A percentile compares a stretch with the other conserved stretches of the same genome.
Evolutionary conservation across 1,140 invertebrate genomes (phyloP).

Genomic region (Eumeta japonica): DNA sequence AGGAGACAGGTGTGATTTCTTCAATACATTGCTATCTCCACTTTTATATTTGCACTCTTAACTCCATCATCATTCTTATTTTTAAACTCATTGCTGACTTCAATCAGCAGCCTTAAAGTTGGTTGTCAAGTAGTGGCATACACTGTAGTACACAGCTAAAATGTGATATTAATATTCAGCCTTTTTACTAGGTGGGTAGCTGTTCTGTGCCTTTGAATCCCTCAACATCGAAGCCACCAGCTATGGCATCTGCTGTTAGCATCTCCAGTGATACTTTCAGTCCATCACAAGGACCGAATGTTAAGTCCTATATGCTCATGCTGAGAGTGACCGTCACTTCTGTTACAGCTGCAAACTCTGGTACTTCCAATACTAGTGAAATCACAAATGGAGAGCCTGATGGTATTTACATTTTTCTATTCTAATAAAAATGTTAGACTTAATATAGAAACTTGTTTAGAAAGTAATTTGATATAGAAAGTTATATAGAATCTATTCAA

Average conservation of each 20-base stretch:
- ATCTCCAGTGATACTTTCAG: slow-evolving; percentile 84
- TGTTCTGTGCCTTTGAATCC: slow-evolving; percentile 82
- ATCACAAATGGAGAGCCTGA: slow-evolving; percentile 53
- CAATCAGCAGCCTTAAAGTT: too few species aligned
- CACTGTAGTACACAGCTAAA: too few species aligned
- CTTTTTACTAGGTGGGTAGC: slow-evolving; percentile 67
- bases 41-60: too few species aligned
- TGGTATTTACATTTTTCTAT: slow-evolving; percentile 26
- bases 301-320: slow-evolving; percentile 85
- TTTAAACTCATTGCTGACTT: too few species aligned
- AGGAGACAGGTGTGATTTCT: too few species aligned
- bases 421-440: slow-evolving; percentile 1
- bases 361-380: slow-evolving; percentile 47
- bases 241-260: slow-evolving; percentile 74
- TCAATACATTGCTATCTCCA: too few species aligned
- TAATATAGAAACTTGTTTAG: too few species aligned
- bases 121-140: too few species aligned
- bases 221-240: slow-evolving; percentile 65
- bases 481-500: too few species aligned
- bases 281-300: slow-evolving; percentile 77
- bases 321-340: slow-evolving; percentile 67
- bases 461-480: too few species aligned
- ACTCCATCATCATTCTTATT: too few species aligned
- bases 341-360: slow-evolving; percentile 26
- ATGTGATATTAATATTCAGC: too few species aligned